Evolutionary conservation across 2,797 vertebrate genomes (phyloP), one percentile per base, ranked within the genome.

Genomic region (Sebastes vulpes): DNA sequence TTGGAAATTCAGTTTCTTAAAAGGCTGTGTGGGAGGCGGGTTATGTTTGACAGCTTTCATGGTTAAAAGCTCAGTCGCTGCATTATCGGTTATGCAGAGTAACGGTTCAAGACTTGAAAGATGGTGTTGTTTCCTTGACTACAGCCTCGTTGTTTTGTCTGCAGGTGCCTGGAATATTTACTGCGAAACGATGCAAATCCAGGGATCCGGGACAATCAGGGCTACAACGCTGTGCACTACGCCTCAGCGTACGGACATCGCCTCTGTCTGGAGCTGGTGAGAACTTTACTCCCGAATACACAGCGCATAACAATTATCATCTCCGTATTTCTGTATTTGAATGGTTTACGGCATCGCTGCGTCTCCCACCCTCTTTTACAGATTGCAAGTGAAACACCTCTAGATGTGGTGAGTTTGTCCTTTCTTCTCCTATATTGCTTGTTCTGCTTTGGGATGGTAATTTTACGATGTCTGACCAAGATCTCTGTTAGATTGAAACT

Each of bases 91-190:
- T 66, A 16, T 75, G 50, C 48, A 59, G 25, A 65, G 18, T 75
- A 60, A 60, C 11, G 12, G 2, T 69, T 78, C 9, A 72, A 20
- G 32, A 14, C n/a, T 42, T 72, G n/a, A 74, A 73, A 66, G 32
- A 35, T 4, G 3, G 46, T 61, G n/a, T 42, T 48, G 65, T 76
- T 84, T 64, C 61, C 83, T 61, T 82, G 60, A 77, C 60, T 92
- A 68, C 83, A 84, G 61, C 46, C 26, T 79, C 38, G 83, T 69
- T 83, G 48, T 85, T 84, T 32, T 89, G 60, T 68, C 50, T 80
- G 14, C 86, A 99, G 99, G 97, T 99, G 99, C 97, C 97, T 99
- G 97, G 98, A 99, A 95, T 99, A 99, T 90, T 96, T 99, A 95
- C 79, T 99, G 91, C 96, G 98, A 91, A 99, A 99, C 21, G 99